Base-by-base conservation (phyloP, 1,140 invertebrate genomes). In the Microplitis demolitor region DNA sequence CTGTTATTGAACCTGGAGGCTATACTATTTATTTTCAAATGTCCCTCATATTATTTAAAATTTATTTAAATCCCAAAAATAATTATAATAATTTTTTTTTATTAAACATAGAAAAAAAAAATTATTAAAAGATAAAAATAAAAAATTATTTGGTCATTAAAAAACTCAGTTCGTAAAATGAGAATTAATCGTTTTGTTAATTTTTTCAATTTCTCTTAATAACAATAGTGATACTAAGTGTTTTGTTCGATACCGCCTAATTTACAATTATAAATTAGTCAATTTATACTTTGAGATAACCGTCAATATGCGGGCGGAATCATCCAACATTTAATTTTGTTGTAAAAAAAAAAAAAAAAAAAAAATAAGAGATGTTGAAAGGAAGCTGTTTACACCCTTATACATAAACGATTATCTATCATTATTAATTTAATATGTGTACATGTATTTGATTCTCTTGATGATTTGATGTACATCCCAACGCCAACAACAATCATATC, bases 151-250 rank as follows among this genome's bases (percentile, higher is more conserved):
- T 24, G 24, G 24, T 24, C 24, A 24, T 24, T 24, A 24, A 0
- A 24, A 2, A 45, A 45, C 39, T 11, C 6, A 11, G 39, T 11
- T 39, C 37, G 39, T 45, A 45, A 45, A 45, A 78, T 79, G 78
- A 77, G 76, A 79, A 78, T 78, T 80, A 82, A 83, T 81, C 76
- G 79, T 79, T 83, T 83, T 66, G 76, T 75, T 72, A 78, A 73
- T 72, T 81, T 82, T 80, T 78, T 77, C 76, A 81, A 83, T 79
- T 83, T 69, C 62, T 70, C 14, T 14, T 8, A 61, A 58, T 70
- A 78, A 74, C 74, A 78, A 74, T 70, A 37, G 53, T 64, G 75
- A 76, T 68, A 72, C 76, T 67, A 83, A 82, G 83, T 82, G 77
- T 78, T 79, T 81, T 79, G 82, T 81, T 78, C 79, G 76, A 37